Evolutionary conservation across 2,113 vertebrate species (phyloP), one percentile per base, ranked within the genome.

Genomic region (Hippoglossus stenolepis): DNA sequence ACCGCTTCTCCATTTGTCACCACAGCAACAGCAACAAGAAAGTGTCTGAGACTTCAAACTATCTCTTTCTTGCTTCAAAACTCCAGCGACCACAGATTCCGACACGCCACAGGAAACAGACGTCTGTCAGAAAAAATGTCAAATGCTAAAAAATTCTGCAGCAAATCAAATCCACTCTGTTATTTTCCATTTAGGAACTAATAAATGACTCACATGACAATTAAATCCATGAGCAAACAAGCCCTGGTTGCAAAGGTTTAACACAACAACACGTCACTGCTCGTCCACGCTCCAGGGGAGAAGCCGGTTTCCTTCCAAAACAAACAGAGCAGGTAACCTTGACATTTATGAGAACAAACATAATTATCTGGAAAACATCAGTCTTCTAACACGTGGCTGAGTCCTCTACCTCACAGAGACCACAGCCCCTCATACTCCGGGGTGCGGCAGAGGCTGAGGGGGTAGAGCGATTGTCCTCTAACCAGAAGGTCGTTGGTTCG

Each of bases 51-150:
- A 21, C 20, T 69, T 81, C 60, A 79, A 70, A 70, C 5, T 67
- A 80, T 43, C 45, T 24, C 47, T 5, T n/a, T 74, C 31, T 57
- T 40, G 38, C 40, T 56, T 59, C 14, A 23, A 28, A 23, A 31
- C 65, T 60, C 40, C 3, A 38, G 63, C 57, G 24, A 67, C 17
- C 38, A 77, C 40, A 64, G 47, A 70, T 62, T 9, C 66, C 24
- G 3, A 10, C 15, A 1, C 17, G 6, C 7, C 15, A 49, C 61
- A n/a, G 72, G 26, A 24, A 26, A 49, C 17, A 6, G 8, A 56
- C 8, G 38, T 56, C 43, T 62, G 24, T 58, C 47, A 62, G 35
- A 5, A 45, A 57, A 69, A 70, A 70, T 51, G 35, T 70, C 67
- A 72, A 18, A 73, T n/a, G 2, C 43, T 38, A 15, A 23, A 45